These are phyloP conservation scores for Tylochromis polylepis DNA, from an alignment of 2,113 vertebrate genomes.

Conservation along the genomic window DNA sequence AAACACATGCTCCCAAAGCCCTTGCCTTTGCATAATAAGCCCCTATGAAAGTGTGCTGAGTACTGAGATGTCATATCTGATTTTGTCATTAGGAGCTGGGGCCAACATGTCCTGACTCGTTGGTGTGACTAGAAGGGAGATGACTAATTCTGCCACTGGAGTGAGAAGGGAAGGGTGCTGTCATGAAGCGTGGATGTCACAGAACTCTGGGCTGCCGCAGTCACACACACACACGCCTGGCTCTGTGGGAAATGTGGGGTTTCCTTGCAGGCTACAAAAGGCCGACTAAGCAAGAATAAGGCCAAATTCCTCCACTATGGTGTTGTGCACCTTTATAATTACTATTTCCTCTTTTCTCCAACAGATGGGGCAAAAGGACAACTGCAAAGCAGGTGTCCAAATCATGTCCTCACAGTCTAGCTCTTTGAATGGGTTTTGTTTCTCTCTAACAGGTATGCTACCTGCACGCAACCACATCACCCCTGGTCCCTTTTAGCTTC, in stretches of 20 bases:
- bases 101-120: conserved; percentile 62
- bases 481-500: background rate
- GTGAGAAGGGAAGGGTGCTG: conserved; percentile 39
- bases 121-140: conserved; percentile 56
- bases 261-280: conserved; percentile 8
- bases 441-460: conserved; percentile 12
- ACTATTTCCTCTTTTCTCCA: conserved; percentile 57
- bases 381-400: background rate
- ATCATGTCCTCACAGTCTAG: background rate
- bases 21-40: conserved; percentile 33
- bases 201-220: conserved; percentile 2
- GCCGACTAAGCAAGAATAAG: conserved; percentile 1
- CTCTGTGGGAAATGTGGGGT: conserved; percentile 27
- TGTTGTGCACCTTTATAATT: background rate
- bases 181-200: conserved; percentile 40
- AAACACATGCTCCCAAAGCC: conserved; percentile 32
- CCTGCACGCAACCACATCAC: background rate
- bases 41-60: conserved; percentile 53
- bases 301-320: background rate
- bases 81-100: conserved; percentile 54
- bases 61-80: conserved; percentile 61
- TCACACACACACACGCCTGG: background rate
- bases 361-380: conserved; percentile 73
- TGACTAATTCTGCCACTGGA: conserved; percentile 61
- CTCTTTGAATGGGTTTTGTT: background rate